Base-by-base conservation (phyloP, 2,113 vertebrate species). In the Rhinopomastus cyanomelas region DNA sequence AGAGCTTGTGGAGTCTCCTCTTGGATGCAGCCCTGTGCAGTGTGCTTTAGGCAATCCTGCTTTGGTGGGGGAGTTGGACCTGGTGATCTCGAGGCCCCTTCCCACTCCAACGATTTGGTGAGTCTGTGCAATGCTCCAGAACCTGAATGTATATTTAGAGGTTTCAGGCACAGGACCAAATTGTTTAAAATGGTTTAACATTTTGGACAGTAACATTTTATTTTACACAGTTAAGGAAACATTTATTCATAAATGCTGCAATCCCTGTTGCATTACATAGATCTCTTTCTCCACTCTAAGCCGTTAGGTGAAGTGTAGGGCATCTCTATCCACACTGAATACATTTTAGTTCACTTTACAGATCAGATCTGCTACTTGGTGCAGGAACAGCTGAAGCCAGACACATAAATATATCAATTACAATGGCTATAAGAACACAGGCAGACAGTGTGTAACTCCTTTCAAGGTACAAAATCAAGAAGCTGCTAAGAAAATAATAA, bases 401-500 rank as follows among this genome's bases (percentile, higher is more conserved):
- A 64, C 62, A 56, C 67, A 21, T 39, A 34, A 91, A 75, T 71
- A 34, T 37, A 85, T n/a, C 69, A 71, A 46, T 56, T 62, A 30
- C 26, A 64, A 11, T 5, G 0, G 48, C 72, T 36, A 36, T 27
- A 42, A 37, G 72, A 88, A 44, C 91, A 80, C 20, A 15, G 21
- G 23, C 75, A 72, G 73, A 52, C 76, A 61, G 80, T 27, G 26
- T 0, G 0, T 64, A 64, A 85, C 85, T 87, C 53, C 34, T 88
- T 87, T 80, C 87, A 85, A 85, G 85, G 76, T 83, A 87, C 68
- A 94, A 83, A 96, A 91, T 56, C 89, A 95, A 83, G 91, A 81
- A 87, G 76, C 91, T 85, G 73, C 69, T 78, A 32, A 83, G 80
- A 92, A 91, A 91, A 85, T 85, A 52, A n/a, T 64, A 19, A 82